Base-by-base conservation (phyloP, 2,797 vertebrate genomes). In the Arnoldichthys spilopterus region DNA sequence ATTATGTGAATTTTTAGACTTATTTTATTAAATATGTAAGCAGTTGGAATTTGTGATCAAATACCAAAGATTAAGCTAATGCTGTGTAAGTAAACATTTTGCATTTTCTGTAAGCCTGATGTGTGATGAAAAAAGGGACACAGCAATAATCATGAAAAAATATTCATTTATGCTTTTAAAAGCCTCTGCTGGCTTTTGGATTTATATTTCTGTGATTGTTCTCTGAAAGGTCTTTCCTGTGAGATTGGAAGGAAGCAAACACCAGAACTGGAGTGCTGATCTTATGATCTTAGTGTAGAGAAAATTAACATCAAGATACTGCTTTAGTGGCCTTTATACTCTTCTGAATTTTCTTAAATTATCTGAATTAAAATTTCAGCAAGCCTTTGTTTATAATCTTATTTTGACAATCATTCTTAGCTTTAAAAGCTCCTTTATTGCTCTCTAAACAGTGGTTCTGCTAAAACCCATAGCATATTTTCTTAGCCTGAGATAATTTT, bases 51-150 rank as follows among this genome's bases (percentile, higher is more conserved):
- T 53, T 16, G 2, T n/a, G 20, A 20, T 37, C 61, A 40, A 58
- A 67, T 43, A 12, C 20, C 9, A 30, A 13, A 1, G 6, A 43
- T 37, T n/a, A 18, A 56, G 49, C 62, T 16, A 6, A 43, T 40
- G 6, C 49, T 28, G 26, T 51, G 70, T 18, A 9, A 24, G 20
- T 26, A 11, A 76, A 66, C 49, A 30, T 40, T n/a, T 62, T 77
- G 87, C 87, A 86, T 89, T 84, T 72, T 81, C 83, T n/a, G n/a
- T 80, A 40, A 43, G 30, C 37, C 71, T 56, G 63, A 6, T 54
- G 74, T 72, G 66, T 45, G 47, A 47, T 47, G 32, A 1, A 22
- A 34, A 15, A 58, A 20, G 9, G 26, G 26, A 47, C 18, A 67
- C 22, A 53, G 5, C 18, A 6, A n/a, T 53, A 43, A 43, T 6